These are phyloP conservation scores for Vulpes ferrilata DNA, from an alignment of 2,113 vertebrate genomes.

Conservation along the genomic window DNA sequence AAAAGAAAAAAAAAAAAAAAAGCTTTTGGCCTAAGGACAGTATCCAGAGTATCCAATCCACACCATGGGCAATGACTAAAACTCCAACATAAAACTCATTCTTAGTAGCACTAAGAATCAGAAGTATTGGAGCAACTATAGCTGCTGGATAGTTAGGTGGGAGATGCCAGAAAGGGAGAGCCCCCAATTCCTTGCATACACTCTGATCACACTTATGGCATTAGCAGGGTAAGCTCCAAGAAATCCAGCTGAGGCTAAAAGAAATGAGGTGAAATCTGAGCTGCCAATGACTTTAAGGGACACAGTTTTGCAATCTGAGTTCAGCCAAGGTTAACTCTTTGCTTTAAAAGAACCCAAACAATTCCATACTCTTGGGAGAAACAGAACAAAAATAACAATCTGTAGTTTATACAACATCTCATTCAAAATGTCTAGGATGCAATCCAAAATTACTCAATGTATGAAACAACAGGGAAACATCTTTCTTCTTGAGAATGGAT, in stretches of 20 bases:
- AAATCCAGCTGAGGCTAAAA: background rate
- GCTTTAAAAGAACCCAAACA: conserved; percentile 31
- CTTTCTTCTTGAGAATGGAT: background rate
- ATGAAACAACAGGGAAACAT: conserved; percentile 11
- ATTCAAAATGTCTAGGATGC: background rate
- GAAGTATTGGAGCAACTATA: background rate
- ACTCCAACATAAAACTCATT: background rate
- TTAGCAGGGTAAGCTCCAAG: background rate
- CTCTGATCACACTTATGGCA: background rate
- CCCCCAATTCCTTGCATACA: background rate
- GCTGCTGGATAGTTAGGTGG: background rate
- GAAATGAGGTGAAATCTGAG: background rate
- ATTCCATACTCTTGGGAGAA: background rate
- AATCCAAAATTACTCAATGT: conserved; percentile 36
- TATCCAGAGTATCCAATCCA: background rate
- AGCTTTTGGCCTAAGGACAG: background rate
- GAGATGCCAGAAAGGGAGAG: background rate
- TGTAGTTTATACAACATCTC: background rate
- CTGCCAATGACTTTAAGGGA: background rate
- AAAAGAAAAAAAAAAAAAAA: background rate
- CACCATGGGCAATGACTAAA: background rate
- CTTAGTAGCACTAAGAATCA: background rate
- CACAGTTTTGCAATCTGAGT: background rate
- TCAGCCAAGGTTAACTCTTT: conserved; percentile 25
- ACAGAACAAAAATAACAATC: background rate